These are phyloP conservation scores for Paracanthobrama guichenoti DNA, from an alignment of 2,113 vertebrate species.

Conservation along the genomic window DNA sequence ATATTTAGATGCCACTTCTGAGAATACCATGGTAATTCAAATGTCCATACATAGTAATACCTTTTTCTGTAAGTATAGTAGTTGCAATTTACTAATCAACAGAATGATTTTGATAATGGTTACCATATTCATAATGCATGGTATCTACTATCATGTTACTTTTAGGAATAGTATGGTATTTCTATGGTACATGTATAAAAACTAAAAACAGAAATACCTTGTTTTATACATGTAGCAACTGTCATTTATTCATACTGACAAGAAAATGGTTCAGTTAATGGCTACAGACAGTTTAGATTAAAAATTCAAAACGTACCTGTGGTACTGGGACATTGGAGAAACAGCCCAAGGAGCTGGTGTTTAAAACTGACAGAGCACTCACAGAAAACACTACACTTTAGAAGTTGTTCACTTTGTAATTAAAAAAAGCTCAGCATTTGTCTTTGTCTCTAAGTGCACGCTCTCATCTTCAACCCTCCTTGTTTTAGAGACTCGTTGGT, in stretches of 20 bases:
- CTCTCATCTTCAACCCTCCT: slow-evolving; percentile 24
- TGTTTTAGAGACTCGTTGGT: slow-evolving; percentile 37
- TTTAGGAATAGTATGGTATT: background rate
- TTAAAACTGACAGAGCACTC: slow-evolving; percentile 40
- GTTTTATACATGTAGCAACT: background rate
- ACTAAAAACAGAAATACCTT: background rate
- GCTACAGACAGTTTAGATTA: slow-evolving; percentile 77
- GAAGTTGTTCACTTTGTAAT: background rate
- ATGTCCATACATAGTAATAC: background rate
- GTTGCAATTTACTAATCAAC: background rate
- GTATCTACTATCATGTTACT: background rate
- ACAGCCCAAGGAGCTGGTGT: slow-evolving; percentile 35
- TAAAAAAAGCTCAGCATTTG: slow-evolving; percentile 15
- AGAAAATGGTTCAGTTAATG: slow-evolving; percentile 68
- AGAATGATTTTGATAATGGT: background rate
- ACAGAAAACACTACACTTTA: slow-evolving; percentile 6
- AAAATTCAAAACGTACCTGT: slow-evolving; percentile 80
- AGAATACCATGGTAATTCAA: background rate
- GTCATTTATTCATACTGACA: slow-evolving; percentile 52
- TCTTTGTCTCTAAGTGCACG: slow-evolving; percentile 48
- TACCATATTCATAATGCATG: background rate
- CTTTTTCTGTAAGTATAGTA: background rate
- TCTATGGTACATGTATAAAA: background rate
- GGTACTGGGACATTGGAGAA: slow-evolving; percentile 66
- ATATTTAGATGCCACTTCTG: no score